These are phyloP conservation scores for Phlogophora meticulosa DNA, from an alignment of 2,888 invertebrate species.

Conservation along the genomic window DNA sequence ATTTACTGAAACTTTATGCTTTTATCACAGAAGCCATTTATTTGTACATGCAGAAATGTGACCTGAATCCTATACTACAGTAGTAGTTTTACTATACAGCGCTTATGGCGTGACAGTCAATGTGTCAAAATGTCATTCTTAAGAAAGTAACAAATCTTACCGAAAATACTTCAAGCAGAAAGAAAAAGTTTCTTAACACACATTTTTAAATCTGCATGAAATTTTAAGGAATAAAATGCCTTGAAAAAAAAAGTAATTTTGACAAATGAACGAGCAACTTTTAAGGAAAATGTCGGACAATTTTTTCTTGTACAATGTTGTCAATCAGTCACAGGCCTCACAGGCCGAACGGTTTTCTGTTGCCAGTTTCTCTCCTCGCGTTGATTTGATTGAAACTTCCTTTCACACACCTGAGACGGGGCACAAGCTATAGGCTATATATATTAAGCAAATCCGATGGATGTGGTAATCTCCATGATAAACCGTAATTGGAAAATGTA, in stretches of 20 bases:
- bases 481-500: slow-evolving; percentile 58
- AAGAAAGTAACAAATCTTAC: slow-evolving; percentile 5
- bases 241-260: slow-evolving; percentile 57
- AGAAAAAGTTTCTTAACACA: slow-evolving; percentile 34
- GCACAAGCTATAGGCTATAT: slow-evolving; percentile 30
- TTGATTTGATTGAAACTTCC: slow-evolving; percentile 90
- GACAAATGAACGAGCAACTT: slow-evolving; percentile 79
- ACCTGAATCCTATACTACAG: too few relatives aligned
- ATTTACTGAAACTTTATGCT: background rate
- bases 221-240: slow-evolving; percentile 39
- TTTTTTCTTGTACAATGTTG: slow-evolving; percentile 85
- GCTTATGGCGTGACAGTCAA: too few relatives aligned
- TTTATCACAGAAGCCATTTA: background rate
- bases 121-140: too few relatives aligned
- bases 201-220: slow-evolving; percentile 49
- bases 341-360: slow-evolving; percentile 78
- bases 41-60: background rate
- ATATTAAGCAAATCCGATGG: slow-evolving; percentile 50
- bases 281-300: slow-evolving; percentile 76
- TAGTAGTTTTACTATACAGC: too few relatives aligned
- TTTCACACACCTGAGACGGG: slow-evolving; percentile 83
- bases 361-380: slow-evolving; percentile 77
- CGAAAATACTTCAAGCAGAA: slow-evolving; percentile 19
- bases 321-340: slow-evolving; percentile 83
- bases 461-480: slow-evolving; percentile 55